phyloP scores from a whole-genome alignment of 2,797 vertebrate species.

The Poecile montanus region DNA sequence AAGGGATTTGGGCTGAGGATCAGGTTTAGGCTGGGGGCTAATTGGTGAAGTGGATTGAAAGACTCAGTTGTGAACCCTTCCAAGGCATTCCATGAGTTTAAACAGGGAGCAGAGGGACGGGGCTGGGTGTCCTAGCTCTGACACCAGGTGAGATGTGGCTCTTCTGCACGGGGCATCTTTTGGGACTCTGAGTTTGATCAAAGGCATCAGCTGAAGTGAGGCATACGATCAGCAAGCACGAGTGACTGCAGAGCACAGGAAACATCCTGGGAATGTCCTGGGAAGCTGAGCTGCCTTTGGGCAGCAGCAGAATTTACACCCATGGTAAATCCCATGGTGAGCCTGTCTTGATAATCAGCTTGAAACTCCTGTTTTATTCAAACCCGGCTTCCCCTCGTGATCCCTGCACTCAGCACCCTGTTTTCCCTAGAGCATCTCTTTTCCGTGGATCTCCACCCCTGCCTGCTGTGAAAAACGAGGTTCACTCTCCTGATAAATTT shows the following conservation, averaged over 20 bases:
- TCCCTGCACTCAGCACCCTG: background rate
- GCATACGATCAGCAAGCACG: background rate
- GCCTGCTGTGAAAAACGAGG: background rate
- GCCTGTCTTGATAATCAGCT: rapidly evolving
- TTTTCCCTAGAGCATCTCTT: background rate
- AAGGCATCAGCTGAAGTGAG: background rate
- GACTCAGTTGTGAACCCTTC: background rate
- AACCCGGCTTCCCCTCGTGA: rapidly evolving
- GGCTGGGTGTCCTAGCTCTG: background rate
- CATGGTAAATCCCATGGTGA: rapidly evolving
- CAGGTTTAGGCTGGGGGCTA: background rate
- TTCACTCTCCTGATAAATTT: too few species aligned
- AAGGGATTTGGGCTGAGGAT: background rate
- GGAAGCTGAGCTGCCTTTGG: background rate
- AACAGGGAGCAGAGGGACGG: background rate
- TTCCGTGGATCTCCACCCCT: background rate
- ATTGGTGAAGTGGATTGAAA: background rate
- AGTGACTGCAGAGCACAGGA: background rate
- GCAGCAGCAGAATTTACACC: background rate
- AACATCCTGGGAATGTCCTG: rapidly evolving
- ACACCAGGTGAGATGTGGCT: background rate
- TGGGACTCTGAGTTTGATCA: background rate
- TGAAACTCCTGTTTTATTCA: background rate
- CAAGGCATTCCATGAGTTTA: background rate
- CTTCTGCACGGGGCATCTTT: background rate